phyloP scores from a whole-genome alignment of 2,888 invertebrate species.

The Eudemis profundana region DNA sequence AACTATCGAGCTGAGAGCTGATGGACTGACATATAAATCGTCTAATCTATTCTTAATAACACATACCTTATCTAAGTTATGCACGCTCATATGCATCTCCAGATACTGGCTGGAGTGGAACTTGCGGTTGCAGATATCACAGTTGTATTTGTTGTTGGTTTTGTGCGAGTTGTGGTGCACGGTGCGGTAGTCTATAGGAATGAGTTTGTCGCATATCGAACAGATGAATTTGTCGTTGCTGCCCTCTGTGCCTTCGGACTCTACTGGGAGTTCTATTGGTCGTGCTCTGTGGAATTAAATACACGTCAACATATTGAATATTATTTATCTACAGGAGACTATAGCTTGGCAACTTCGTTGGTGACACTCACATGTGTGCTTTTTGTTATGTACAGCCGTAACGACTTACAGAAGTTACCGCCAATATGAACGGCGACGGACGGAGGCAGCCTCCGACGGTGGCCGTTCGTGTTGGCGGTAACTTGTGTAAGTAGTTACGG shows the following conservation, averaged over 20 bases:
- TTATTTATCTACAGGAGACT: constrained; percentile 47
- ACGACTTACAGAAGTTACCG: no score
- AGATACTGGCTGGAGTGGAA: constrained; percentile 88
- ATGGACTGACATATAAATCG: no score
- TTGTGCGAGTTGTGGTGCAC: constrained; percentile 90
- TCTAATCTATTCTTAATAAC: no score
- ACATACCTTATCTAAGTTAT: constrained; percentile 82
- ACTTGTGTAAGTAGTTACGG: no score
- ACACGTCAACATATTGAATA: background rate
- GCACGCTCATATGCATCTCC: constrained; percentile 90
- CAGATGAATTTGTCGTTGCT: constrained; percentile 74
- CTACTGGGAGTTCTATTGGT: constrained; percentile 78
- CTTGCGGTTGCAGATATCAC: constrained; percentile 89
- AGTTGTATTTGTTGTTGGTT: constrained; percentile 84
- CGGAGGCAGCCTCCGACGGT: no score
- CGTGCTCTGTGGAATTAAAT: constrained; percentile 58
- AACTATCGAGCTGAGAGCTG: no score
- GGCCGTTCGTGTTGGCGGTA: no score
- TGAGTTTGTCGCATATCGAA: constrained; percentile 81
- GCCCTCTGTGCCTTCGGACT: constrained; percentile 60
- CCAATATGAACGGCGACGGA: no score
- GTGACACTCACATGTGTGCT: no score
- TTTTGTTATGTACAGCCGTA: no score
- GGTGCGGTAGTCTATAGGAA: constrained; percentile 74
- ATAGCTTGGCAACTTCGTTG: no score